Evolutionary conservation across 2,888 invertebrate genomes (phyloP), one percentile per base, ranked within the genome.

Genomic region (Lycophotia porphyrea): DNA sequence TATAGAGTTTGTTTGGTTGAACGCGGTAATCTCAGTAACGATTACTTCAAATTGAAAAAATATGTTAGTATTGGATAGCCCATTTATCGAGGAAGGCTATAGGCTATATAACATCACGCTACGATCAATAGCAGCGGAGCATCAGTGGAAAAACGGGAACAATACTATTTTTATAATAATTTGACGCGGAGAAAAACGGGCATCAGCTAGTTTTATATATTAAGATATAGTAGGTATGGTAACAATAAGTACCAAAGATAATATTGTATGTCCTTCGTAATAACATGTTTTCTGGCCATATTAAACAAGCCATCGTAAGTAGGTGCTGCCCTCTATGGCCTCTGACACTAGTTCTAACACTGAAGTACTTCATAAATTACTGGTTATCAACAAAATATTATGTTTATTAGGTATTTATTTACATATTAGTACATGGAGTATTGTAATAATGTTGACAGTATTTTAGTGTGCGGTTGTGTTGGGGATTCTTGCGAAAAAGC

Each of bases 321-420:
- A 66, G 52, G 61, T 9, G 21, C 44, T 47, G 64, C 11, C 71
- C 71, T 63, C 18, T 58, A 63, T 39, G 84, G 34, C 84, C 67
- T 64, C 8, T 68, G 80, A 84, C 76, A 69, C 82, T 27, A 42
- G 42, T 44, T 15, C 18, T 15, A 49, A 73, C 68, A 76, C 44
- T 27, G 9, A 34, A 60, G 63, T 65, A 58, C 69, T 27, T 21
- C 39, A 75, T 82, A 31, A 66, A 49, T 76, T 49, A 39, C 27
- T 15, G 34, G 21, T 76, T 68, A 81, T 74, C 68, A 55, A 52
- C 64, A 49, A 78, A 71, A 79, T 82, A 81, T 85, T 82, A 81
- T 85, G 77, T 83, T 77, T 76, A 77, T 76, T 67, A 84, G 31
- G 47, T 60, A 68, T 42, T 68, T 71, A 75, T 75, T 72, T 76